Base-by-base conservation (phyloP, 2,797 vertebrate genomes). In the Menidia menidia region DNA sequence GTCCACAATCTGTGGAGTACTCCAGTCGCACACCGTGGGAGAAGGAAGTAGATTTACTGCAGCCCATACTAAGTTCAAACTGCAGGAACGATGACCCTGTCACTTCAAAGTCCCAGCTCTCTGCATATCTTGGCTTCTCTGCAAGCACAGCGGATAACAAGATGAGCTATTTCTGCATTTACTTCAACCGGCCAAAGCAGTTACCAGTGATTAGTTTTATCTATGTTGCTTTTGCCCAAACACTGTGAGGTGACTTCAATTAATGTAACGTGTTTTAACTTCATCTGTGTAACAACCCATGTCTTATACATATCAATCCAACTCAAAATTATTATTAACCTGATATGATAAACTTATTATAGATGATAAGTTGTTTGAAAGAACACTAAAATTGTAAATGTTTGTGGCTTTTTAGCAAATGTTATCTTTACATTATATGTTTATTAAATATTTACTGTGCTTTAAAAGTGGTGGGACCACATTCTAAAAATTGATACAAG, bases 41-140 rank as follows among this genome's bases (percentile, higher is more conserved):
- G 71, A 94, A 87, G 13, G 96, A 95, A 13, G 94, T 96, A 41
- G 96, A 96, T 77, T 97, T 98, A 89, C 96, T 98, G 79, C 98
- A 99, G 31, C 98, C 98, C 96, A 98, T 97, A 87, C 94, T 98
- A 81, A 99, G 83, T 86, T 99, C 96, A 84, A 99, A 99, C 88
- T 99, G 98, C 74, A 99, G 85, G 88, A 98, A 99, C 9, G 96
- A 97, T 0, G 98, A 98, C 10, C 96, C 93, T 0, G 97, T 96
- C 31, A 99, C 96, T 0, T 99, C 97, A 41, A 98, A 99, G 77
- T 99, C 98, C 98, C 98, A 99, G 81, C 95, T 99, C 88, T 99
- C 97, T 0, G 96, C 96, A n/a, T 97, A 98, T 50, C 97, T 94
- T 43, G 96, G 95, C 87, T 97, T 97, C 78, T 97, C 98, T 99